Evolutionary conservation across 2,888 invertebrate species (phyloP).

Genomic region (Dugesia japonica): DNA sequence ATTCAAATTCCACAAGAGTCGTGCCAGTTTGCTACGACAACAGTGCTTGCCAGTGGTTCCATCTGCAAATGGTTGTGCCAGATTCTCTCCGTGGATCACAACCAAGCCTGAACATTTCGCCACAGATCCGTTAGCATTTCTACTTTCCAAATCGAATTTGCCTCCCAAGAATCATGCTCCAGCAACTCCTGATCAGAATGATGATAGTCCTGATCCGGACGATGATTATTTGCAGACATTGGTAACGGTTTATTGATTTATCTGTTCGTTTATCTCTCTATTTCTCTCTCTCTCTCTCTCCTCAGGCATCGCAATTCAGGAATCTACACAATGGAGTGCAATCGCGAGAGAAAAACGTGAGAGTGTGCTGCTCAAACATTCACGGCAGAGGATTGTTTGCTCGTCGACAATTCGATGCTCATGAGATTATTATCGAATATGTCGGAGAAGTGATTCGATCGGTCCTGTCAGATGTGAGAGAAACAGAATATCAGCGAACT

Average conservation of each 20-base stretch:
- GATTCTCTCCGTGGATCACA: not conserved
- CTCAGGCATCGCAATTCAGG: not conserved
- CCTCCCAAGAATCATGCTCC: constrained; percentile 1
- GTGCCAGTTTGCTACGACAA: constrained; percentile 2
- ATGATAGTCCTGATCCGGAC: not conserved
- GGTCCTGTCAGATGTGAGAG: constrained; percentile 74
- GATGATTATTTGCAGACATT: not conserved
- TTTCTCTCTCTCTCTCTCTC: too few species aligned
- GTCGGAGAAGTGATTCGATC: constrained; percentile 76
- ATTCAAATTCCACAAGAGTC: constrained; percentile 26
- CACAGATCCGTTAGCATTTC: constrained; percentile 24
- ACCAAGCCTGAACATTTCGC: not conserved
- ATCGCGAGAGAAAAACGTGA: not conserved
- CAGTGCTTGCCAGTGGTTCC: not conserved
- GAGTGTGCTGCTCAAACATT: constrained; percentile 59
- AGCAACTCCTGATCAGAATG: not conserved
- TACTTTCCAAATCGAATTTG: constrained; percentile 17
- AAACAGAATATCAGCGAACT: constrained; percentile 76
- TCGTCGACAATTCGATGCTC: constrained; percentile 74
- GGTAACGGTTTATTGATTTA: too few species aligned
- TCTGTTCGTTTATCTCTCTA: too few species aligned
- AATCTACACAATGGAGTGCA: not conserved
- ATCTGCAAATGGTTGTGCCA: not conserved
- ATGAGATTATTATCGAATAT: constrained; percentile 64
- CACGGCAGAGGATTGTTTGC: constrained; percentile 85